phyloP scores from a whole-genome alignment of 1,140 invertebrate species.

The Drosophila auraria region DNA sequence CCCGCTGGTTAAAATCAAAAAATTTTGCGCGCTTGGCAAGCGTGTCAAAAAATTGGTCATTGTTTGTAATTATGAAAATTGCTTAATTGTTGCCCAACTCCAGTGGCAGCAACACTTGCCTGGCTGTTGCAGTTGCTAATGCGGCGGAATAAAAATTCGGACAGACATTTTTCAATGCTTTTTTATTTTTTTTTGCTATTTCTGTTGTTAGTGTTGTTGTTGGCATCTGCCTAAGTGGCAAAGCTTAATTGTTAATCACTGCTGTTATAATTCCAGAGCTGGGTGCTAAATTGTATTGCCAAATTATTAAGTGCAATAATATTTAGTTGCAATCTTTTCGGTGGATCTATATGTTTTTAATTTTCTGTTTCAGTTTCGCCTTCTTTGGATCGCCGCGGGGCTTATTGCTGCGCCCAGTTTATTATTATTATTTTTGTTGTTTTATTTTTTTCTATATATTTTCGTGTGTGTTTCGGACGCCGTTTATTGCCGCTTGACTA shows the following conservation, averaged over 20 bases:
- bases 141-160: constrained; percentile 37
- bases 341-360: constrained; percentile 40
- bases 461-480: constrained; percentile 23
- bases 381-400: constrained; percentile 28
- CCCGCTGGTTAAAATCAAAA: constrained; percentile 77
- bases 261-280: constrained; percentile 58
- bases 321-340: constrained; percentile 57
- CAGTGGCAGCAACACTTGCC: constrained; percentile 45
- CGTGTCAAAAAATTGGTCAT: constrained; percentile 84
- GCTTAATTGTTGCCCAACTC: constrained; percentile 81
- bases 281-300: constrained; percentile 66
- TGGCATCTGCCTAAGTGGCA: constrained; percentile 77
- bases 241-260: constrained; percentile 71
- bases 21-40: constrained; percentile 79
- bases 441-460: neutral
- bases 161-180: constrained; percentile 39
- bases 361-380: constrained; percentile 36
- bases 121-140: constrained; percentile 50
- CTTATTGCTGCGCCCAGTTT: constrained; percentile 68
- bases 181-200: neutral
- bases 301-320: constrained; percentile 78
- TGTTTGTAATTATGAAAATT: constrained; percentile 84
- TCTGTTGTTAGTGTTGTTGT: constrained; percentile 20
- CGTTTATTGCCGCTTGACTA: constrained; percentile 77
- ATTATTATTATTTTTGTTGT: constrained; percentile 44